Base-by-base conservation (phyloP, 2,888 invertebrate genomes). In the Orthonevra nobilis region DNA sequence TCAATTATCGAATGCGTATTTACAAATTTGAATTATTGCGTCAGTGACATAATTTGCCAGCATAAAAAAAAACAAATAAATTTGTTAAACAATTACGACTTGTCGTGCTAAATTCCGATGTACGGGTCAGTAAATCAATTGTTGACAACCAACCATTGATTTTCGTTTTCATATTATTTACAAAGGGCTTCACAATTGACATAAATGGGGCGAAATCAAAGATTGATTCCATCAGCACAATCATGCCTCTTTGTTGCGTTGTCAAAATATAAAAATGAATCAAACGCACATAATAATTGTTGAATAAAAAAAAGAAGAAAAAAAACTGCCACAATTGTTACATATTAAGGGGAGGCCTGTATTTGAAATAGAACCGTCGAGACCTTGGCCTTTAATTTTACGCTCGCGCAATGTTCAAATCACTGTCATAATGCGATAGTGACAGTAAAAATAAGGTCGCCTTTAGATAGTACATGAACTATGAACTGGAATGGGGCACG, bases 161-260 rank as follows among this genome's bases (percentile, higher is more conserved):
- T 23, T 19, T 20, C 19, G 20, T 15, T 28, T 32, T 19, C 9
- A 23, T 23, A 12, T 5, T 19, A 0, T 20, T 42, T 42, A 32
- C 50, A 50, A 44, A 56, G 5, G 19, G 32, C 23, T 23, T 4
- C 23, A 60, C 44, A 46, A 44, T 48, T 48, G 30, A 48, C 30
- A 30, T 1, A 40, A 20, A 20, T 3, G 40, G 40, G 40, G 20
- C 40, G 23, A 12, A 40, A 10, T 5, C 4, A 4, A 19, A 12
- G 32, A 32, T n/a, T n/a, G n/a, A n/a, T n/a, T 50, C 19, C 17
- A 48, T 30, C 46, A n/a, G n/a, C n/a, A 50, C 14, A 36, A n/a
- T 34, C 14, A n/a, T 14, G 20, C n/a, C n/a, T 20, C 12, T 54
- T 15, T 15, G 54, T 52, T 26, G 36, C 2, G 14, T 2, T 26